Evolutionary conservation across 1,140 invertebrate species (phyloP), one percentile per base, ranked within the genome.

Genomic region (Amphibalanus amphitrite): DNA sequence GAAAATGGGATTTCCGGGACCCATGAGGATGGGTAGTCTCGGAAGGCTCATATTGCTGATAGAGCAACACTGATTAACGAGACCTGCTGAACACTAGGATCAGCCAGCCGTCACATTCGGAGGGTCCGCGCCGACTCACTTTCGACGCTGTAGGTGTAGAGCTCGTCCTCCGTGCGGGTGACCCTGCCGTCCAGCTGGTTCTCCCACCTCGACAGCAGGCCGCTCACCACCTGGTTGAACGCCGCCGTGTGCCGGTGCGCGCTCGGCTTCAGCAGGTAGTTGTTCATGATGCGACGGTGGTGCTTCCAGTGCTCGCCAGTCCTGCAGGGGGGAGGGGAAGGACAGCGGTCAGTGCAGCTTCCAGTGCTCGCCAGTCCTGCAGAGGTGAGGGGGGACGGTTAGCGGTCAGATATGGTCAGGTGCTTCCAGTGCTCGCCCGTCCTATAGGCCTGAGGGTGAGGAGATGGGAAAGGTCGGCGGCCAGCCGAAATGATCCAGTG

Each of bases 341-440:
- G 13, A 59, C 47, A 23, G 47, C 23, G 38, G 6, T 17, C 91
- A 82, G 71, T 82, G 80, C 30, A 84, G 78, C 72, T 86, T 77
- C 91, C 91, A 93, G 79, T 92, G 89, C 69, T 87, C 82, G 4
- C 89, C 90, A 73, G 92, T 83, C 87, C 87, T 88, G 75, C 69
- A 74, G 71, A 15, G 15, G 4, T 4, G 33, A 38, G 33, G 15
- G 38, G 38, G 33, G 33, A 8, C 47, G 1, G 13, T 17, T 20
- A 23, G 47, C 23, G 38, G 6, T 17, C 91, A 82, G 71, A 6
- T 38, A 17, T 6, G 6, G 38, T 38, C 38, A 82, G 80, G 33
- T 84, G 78, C 72, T 86, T 77, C 91, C 91, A 93, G 79, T 92
- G 89, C 69, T 87, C 82, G 4, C 89, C 90, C 73, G 92, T 83